Evolutionary conservation across 2,888 invertebrate species (phyloP), one percentile per base, ranked within the genome.

Genomic region (Pogonocherus hispidulus): DNA sequence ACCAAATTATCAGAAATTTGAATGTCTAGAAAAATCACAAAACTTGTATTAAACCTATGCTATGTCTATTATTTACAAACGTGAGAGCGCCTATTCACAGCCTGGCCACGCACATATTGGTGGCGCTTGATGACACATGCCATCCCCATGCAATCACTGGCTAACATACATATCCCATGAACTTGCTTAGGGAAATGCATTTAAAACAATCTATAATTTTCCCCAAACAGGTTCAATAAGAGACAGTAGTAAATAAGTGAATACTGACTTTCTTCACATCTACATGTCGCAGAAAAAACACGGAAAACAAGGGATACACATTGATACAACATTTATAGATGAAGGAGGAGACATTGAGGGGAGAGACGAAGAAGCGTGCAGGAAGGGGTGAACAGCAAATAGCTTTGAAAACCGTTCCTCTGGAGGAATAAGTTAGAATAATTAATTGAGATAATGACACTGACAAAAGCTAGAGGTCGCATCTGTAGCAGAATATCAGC

Each of bases 41-140:
- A 52, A 52, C 52, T 52, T 27, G 52, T 32, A 52, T 54, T 32
- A 64, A 57, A 16, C 63, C 66, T 70, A 68, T 71, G 62, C 66
- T 69, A 69, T 66, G 51, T 64, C 72, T 71, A 70, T 67, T 70
- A 71, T 70, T 60, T 72, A 73, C 71, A 76, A 72, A 75, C 76
- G 79, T 79, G 80, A 82, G 84, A 82, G 80, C 81, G 83, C 84
- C 84, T 84, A 83, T 89, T 90, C 90, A 90, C 90, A 90, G 90
- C 90, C 90, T 90, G 89, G 90, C 90, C 90, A 90, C 90, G 90
- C 90, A 86, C 84, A 83, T 80, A 69, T 59, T 65, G 72, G 78
- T 82, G 79, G 79, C 79, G 78, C 76, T 75, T 68, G 75, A 73
- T 73, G 76, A 79, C 76, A 75, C 76, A 78, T 76, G 77, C 77